A percentile compares a stretch with the other conserved stretches of the same genome.
These are phyloP conservation scores for Agrilus planipennis DNA, from an alignment of 1,140 invertebrate genomes.

Conservation along the genomic window DNA sequence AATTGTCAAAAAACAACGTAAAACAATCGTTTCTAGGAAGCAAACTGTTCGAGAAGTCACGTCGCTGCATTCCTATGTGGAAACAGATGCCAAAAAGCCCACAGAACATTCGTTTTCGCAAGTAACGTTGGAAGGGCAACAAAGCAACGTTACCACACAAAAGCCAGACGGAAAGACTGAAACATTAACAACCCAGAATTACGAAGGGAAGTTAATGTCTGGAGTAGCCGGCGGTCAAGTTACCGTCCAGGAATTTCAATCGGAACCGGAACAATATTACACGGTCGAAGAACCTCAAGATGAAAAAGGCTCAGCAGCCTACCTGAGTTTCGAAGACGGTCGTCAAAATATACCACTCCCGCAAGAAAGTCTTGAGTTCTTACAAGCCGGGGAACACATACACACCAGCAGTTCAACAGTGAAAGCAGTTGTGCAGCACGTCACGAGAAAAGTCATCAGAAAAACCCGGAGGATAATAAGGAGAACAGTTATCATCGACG, in stretches of 20 bases:
- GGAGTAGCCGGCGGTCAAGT: slow-evolving; percentile 46
- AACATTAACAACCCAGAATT: slow-evolving; percentile 46
- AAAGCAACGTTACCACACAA: slow-evolving; percentile 46
- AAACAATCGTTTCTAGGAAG: slow-evolving; percentile 42
- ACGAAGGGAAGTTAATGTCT: slow-evolving; percentile 48
- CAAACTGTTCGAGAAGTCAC: slow-evolving; percentile 40
- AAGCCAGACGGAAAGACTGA: slow-evolving; percentile 49
- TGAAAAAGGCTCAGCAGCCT: slow-evolving; percentile 40
- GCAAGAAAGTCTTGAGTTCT: slow-evolving; percentile 13
- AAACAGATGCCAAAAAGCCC: slow-evolving; percentile 35
- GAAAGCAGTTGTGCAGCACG: slow-evolving; percentile 64
- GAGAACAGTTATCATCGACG: slow-evolving; percentile 64
- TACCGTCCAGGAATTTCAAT: slow-evolving; percentile 50
- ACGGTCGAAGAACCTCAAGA: slow-evolving; percentile 42
- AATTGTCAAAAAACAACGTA: slow-evolving; percentile 55
- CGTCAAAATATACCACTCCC: slow-evolving; percentile 32
- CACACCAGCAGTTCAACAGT: slow-evolving; percentile 48
- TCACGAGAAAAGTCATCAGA: slow-evolving; percentile 60
- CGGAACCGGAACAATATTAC: slow-evolving; percentile 40
- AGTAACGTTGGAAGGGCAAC: slow-evolving; percentile 48
- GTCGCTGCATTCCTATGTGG: slow-evolving; percentile 23
- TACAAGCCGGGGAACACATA: slow-evolving; percentile 31
- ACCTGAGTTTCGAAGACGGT: slow-evolving; percentile 29
- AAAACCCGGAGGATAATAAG: slow-evolving; percentile 62
- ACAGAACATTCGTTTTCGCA: slow-evolving; percentile 50